A percentile compares a stretch with the other conserved stretches of the same genome.
phyloP scores from a whole-genome alignment of 2,888 invertebrate genomes.

The Pammene aurita region DNA sequence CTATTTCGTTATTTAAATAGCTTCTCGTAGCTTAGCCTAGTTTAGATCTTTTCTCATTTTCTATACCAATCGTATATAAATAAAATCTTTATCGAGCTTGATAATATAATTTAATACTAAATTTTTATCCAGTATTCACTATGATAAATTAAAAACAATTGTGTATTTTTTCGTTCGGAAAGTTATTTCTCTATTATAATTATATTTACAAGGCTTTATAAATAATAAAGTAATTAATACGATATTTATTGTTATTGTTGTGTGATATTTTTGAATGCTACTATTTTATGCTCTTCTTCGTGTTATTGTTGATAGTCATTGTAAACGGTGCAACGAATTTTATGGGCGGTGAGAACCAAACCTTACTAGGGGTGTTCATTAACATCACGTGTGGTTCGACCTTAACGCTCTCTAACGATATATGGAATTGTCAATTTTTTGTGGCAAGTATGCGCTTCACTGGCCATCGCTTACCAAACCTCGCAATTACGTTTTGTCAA shows the following conservation, averaged over 20 bases:
- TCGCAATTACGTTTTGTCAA: slow-evolving; percentile 75
- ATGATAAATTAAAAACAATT: slow-evolving; percentile 68
- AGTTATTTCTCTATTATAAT: slow-evolving; percentile 76
- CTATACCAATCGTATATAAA: slow-evolving; percentile 58
- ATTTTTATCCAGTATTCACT: slow-evolving; percentile 74
- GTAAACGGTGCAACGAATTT: slow-evolving; percentile 51
- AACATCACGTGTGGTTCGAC: background rate
- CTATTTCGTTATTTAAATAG: slow-evolving; percentile 73
- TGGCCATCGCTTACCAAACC: slow-evolving; percentile 66
- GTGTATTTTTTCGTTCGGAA: slow-evolving; percentile 66
- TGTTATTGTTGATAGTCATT: slow-evolving; percentile 67
- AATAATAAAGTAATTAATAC: slow-evolving; percentile 77
- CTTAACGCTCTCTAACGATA: slow-evolving; percentile 44
- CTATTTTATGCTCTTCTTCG: slow-evolving; percentile 74
- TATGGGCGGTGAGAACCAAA: slow-evolving; percentile 3
- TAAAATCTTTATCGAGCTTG: slow-evolving; percentile 78
- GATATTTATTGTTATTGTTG: slow-evolving; percentile 78
- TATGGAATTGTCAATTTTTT: slow-evolving; percentile 52
- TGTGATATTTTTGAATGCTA: slow-evolving; percentile 80
- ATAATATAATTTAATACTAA: slow-evolving; percentile 75
- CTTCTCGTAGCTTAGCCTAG: slow-evolving; percentile 65
- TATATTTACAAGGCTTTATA: slow-evolving; percentile 79
- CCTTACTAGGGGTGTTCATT: background rate
- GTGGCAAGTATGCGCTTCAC: slow-evolving; percentile 47
- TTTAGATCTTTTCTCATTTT: slow-evolving; percentile 64